These are phyloP conservation scores for Rhadinocentrus ornatus DNA, from an alignment of 2,797 vertebrate species.

Conservation along the genomic window DNA sequence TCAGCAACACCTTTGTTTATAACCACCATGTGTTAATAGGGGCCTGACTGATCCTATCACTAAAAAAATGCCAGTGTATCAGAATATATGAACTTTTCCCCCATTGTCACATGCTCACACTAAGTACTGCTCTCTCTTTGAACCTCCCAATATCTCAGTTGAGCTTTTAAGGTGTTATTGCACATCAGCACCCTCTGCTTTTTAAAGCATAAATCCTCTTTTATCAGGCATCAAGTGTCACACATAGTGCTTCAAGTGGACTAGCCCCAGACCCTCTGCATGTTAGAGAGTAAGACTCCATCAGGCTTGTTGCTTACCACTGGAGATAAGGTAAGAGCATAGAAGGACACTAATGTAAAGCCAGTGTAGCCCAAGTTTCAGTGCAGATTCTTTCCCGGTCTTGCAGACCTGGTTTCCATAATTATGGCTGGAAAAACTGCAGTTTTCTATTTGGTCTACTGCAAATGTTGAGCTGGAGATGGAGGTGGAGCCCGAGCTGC, in stretches of 20 bases:
- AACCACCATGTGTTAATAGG: slow-evolving; percentile 71
- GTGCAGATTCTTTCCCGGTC: slow-evolving; percentile 42
- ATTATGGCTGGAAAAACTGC: slow-evolving; percentile 70
- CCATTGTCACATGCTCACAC: slow-evolving; percentile 53
- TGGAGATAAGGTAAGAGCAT: slow-evolving; percentile 69
- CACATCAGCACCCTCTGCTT: slow-evolving; percentile 54
- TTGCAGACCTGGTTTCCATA: slow-evolving; percentile 60
- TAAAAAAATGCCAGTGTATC: slow-evolving; percentile 81
- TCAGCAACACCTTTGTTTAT: slow-evolving; percentile 21
- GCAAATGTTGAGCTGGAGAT: slow-evolving; percentile 40
- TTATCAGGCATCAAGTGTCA: slow-evolving; percentile 63
- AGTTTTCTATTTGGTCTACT: slow-evolving; percentile 54
- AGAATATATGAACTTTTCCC: slow-evolving; percentile 80
- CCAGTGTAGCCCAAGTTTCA: slow-evolving; percentile 44
- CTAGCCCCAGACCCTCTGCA: slow-evolving; percentile 45
- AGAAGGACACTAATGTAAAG: slow-evolving; percentile 40
- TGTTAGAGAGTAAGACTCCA: slow-evolving; percentile 42
- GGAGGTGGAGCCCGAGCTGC: slow-evolving; percentile 65
- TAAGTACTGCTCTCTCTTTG: slow-evolving; percentile 44
- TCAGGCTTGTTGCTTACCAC: slow-evolving; percentile 49
- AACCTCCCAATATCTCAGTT: slow-evolving; percentile 59
- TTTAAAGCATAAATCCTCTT: slow-evolving; percentile 56
- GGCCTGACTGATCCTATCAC: slow-evolving; percentile 79
- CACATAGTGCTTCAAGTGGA: slow-evolving; percentile 70
- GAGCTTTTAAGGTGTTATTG: slow-evolving; percentile 40